Conservation (phyloP, 2,888 invertebrate genomes). For the Eremobia ochroleuca region DNA sequence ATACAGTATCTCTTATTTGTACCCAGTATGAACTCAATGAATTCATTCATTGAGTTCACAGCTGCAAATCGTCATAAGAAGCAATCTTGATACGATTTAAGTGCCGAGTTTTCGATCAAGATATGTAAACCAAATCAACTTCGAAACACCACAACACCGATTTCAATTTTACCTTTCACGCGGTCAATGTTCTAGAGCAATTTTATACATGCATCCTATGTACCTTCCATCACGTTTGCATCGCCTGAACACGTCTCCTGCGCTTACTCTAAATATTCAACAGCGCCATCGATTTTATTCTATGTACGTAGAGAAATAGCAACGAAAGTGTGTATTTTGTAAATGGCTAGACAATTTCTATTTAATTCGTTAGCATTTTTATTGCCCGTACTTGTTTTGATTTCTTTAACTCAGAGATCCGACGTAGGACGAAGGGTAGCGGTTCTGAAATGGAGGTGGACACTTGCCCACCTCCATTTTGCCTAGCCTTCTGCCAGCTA, state of each 20-base stretch:
- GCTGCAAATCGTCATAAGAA: neutral
- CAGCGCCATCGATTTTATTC: constrained; percentile 41
- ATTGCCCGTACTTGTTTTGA: constrained; percentile 1
- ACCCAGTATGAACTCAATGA: neutral
- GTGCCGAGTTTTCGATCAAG: neutral
- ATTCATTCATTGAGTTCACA: neutral
- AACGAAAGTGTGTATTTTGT: constrained; percentile 44
- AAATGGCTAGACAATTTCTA: constrained; percentile 42
- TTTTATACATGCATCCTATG: constrained; percentile 19
- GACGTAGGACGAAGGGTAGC: no score
- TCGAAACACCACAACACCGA: neutral
- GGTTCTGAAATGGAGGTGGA: no score
- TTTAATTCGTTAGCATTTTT: constrained; percentile 27
- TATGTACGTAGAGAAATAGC: constrained; percentile 24
- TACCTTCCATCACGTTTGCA: constrained; percentile 18
- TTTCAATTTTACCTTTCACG: constrained; percentile 1
- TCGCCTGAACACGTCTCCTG: constrained; percentile 34
- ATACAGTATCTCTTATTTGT: no score
- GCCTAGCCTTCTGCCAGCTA: neutral
- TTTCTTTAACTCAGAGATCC: neutral
- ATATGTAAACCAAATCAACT: neutral
- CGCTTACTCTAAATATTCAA: constrained; percentile 49
- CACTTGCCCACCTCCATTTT: no score
- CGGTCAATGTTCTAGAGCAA: constrained; percentile 39
- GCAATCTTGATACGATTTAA: neutral